Evolutionary conservation across 35 echinoderm and acorn worm genomes (phyloP).

Genomic region (Chiridota heheva): DNA sequence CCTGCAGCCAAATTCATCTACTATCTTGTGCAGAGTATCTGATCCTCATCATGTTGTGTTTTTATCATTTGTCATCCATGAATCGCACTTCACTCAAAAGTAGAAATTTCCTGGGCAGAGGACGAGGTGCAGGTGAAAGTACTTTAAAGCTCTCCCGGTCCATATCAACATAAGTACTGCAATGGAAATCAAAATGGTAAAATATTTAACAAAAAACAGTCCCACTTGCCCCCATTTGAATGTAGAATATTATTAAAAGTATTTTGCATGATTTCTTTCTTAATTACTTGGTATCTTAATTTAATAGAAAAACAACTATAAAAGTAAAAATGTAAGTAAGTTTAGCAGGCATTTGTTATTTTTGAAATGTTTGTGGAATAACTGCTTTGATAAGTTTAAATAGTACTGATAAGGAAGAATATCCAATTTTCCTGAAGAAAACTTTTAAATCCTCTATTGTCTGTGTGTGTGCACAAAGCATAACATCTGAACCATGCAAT

Average conservation of each 20-base stretch:
- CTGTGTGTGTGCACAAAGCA: no score
- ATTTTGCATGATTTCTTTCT: background rate
- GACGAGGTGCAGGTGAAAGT: conserved; percentile 88
- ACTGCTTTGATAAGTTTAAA: no score
- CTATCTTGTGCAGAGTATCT: background rate
- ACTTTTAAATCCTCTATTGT: no score
- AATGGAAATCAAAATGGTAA: conserved; percentile 13
- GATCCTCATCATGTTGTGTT: background rate
- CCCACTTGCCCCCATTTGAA: background rate
- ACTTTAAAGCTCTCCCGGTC: conserved; percentile 84
- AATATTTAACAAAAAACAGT: background rate
- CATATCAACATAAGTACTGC: conserved; percentile 93
- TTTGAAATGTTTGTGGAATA: no score
- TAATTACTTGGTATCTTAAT: background rate
- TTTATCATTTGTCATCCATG: conserved; percentile 86
- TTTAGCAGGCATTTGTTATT: background rate
- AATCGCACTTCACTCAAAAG: conserved; percentile 89
- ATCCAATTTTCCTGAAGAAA: no score
- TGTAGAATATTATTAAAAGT: background rate
- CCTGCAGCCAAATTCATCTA: no score
- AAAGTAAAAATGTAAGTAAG: background rate
- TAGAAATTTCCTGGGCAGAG: conserved; percentile 75
- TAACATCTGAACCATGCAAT: no score
- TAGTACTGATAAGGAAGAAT: no score
- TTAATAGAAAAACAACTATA: background rate